Percentiles rank a stretch among this genome's conserved stretches.
Conservation (phyloP, 2,888 invertebrate species). For the Chaetogeoica ovagalla region DNA sequence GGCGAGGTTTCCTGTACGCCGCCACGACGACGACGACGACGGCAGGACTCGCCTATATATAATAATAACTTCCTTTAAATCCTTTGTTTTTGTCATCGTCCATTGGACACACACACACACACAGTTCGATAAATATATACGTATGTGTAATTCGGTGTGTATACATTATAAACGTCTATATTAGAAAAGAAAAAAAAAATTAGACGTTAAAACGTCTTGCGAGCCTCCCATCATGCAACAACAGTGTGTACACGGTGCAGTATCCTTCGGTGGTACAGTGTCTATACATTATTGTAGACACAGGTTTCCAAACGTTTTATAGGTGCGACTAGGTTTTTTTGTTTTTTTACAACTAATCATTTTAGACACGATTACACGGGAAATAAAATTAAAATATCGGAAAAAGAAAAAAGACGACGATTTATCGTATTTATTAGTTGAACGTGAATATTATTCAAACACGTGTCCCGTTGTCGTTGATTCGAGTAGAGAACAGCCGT, state of each 20-base stretch:
- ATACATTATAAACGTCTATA: constrained; percentile 15
- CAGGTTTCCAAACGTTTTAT: no score
- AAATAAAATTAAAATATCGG: no score
- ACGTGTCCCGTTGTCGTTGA: no score
- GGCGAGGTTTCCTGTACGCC: constrained; percentile 50
- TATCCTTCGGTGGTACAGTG: neutral
- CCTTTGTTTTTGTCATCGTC: constrained; percentile 52
- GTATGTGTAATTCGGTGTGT: neutral
- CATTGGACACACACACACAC: constrained; percentile 19
- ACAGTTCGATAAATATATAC: constrained; percentile 22
- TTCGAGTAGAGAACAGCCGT: no score
- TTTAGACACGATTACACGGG: no score
- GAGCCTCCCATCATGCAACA: constrained; percentile 7
- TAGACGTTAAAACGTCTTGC: constrained; percentile 31
- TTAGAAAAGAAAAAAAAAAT: constrained; percentile 9
- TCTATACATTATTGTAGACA: no score
- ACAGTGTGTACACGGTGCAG: neutral
- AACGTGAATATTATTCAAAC: no score
- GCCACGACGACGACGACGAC: neutral
- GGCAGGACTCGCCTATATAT: constrained; percentile 29
- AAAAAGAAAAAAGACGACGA: no score
- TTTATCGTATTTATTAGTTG: no score
- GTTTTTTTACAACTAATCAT: no score
- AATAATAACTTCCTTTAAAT: constrained; percentile 43
- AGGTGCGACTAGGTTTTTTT: no score